These are phyloP conservation scores for Nomada goodeniana DNA, from an alignment of 2,888 invertebrate genomes.

Conservation along the genomic window DNA sequence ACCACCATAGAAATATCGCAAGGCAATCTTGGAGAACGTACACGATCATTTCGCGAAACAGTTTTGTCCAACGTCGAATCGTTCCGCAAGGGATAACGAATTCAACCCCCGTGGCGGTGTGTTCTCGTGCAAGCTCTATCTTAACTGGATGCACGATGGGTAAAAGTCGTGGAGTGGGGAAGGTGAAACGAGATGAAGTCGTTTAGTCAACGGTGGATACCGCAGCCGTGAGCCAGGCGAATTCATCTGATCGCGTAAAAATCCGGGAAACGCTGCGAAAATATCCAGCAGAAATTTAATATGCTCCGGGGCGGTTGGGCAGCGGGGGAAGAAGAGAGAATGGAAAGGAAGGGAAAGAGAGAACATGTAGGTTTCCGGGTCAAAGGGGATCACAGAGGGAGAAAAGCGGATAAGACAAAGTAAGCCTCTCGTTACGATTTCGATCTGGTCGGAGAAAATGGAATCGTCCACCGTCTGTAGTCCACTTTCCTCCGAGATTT, in stretches of 20 bases:
- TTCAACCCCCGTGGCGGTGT: slow-evolving; percentile 4
- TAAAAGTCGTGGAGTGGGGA: not conserved
- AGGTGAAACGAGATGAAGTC: slow-evolving; percentile 44
- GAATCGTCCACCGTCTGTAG: slow-evolving; percentile 41
- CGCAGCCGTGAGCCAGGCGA: slow-evolving; percentile 49
- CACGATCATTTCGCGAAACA: slow-evolving; percentile 34
- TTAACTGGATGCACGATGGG: slow-evolving; percentile 27
- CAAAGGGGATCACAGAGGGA: slow-evolving; percentile 62
- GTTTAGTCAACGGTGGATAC: slow-evolving; percentile 48
- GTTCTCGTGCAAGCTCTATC: slow-evolving; percentile 43
- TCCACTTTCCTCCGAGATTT: slow-evolving; percentile 40
- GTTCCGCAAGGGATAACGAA: slow-evolving; percentile 22
- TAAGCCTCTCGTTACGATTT: slow-evolving; percentile 60
- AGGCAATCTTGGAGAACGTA: not conserved
- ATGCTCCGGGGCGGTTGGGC: slow-evolving; percentile 62
- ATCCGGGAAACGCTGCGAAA: slow-evolving; percentile 65
- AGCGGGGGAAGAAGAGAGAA: not conserved
- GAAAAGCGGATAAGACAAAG: slow-evolving; percentile 59
- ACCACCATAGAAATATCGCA: not conserved
- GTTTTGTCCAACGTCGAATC: slow-evolving; percentile 33
- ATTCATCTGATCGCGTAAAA: slow-evolving; percentile 63
- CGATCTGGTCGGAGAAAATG: slow-evolving; percentile 51
- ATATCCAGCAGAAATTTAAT: slow-evolving; percentile 73
- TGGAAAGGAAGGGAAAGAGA: slow-evolving; percentile 9
- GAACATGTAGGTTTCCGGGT: slow-evolving; percentile 73